Evolutionary conservation across 2,888 invertebrate species (phyloP).

Genomic region (Mellilla xanthometata): DNA sequence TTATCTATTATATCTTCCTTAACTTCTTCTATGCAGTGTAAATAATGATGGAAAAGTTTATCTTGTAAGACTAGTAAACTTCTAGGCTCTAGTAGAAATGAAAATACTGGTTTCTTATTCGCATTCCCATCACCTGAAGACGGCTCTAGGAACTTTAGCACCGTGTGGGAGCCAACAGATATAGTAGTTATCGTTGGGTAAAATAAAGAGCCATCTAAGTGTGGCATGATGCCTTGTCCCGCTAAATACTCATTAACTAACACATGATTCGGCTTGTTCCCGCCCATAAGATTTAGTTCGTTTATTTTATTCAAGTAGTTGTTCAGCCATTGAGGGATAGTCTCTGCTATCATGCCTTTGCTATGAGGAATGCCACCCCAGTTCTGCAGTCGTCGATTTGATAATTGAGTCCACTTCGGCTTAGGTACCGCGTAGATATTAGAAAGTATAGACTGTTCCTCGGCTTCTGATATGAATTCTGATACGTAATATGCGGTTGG

Average conservation of each 20-base stretch:
- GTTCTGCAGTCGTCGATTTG: slow-evolving; percentile 96
- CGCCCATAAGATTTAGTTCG: slow-evolving; percentile 86
- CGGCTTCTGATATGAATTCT: slow-evolving; percentile 90
- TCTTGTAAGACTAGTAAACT: slow-evolving; percentile 94
- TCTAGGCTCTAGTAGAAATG: slow-evolving; percentile 92
- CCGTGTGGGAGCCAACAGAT: slow-evolving; percentile 93
- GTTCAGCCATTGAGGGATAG: slow-evolving; percentile 93
- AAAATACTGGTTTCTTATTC: slow-evolving; percentile 78
- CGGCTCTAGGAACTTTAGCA: slow-evolving; percentile 91
- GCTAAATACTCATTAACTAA: slow-evolving; percentile 96
- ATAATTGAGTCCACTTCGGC: slow-evolving; percentile 97
- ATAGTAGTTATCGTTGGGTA: slow-evolving; percentile 96
- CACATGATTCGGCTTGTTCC: slow-evolving; percentile 93
- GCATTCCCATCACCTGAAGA: slow-evolving; percentile 56
- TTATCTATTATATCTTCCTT: slow-evolving; percentile 84
- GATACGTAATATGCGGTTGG: slow-evolving; percentile 91
- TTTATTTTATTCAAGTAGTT: slow-evolving; percentile 87
- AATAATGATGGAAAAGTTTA: slow-evolving; percentile 90
- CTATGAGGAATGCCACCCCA: slow-evolving; percentile 98
- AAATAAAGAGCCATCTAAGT: slow-evolving; percentile 97
- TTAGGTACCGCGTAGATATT: slow-evolving; percentile 91
- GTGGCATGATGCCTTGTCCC: slow-evolving; percentile 98
- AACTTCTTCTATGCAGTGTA: slow-evolving; percentile 93
- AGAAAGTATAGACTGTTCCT: slow-evolving; percentile 87
- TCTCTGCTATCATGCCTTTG: slow-evolving; percentile 96